Base-by-base conservation (phyloP, 1,140 invertebrate species). In the Leptinotarsa undecemlineata region DNA sequence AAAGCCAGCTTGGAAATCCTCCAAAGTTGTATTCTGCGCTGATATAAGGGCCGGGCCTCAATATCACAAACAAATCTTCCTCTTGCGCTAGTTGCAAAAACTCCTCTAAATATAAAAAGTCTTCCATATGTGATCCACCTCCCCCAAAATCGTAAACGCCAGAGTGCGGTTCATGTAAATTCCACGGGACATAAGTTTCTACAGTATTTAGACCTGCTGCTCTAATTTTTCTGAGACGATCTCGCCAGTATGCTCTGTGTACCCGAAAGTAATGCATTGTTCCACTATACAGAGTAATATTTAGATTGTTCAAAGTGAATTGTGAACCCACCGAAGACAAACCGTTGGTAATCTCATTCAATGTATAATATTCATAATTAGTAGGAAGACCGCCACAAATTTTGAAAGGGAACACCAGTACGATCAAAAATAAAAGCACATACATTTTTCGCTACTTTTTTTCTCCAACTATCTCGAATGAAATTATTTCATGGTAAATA, bases 121-220 rank as follows among this genome's bases (percentile, higher is more conserved):
- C 85, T 74, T 86, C 85, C 48, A 98, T 77, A 85, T 98, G 92
- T 6, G 91, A 89, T 74, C 96, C 92, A 1, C 92, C 95, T 42
- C 87, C 84, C 3, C 97, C 98, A 61, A 89, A 85, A 81, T 90
- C 92, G 66, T 88, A 87, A 57, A 90, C 87, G 1, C 90, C 90
- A 21, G 74, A 74, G 64, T 80, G 61, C 1, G 61, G 92, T 86
- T 99, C 95, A 85, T 99, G 97, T 67, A 91, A 87, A 80, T 94
- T 96, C 97, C 97, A 99, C 82, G 97, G 95, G 0, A 98, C 91
- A 83, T 98, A 98, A 93, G 95, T 96, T 78, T 95, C 92, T 13
- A 99, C 89, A 1, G 96, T 90, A 86, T 98, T 98, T 0, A 98
- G 87, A 15, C 97, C 97, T 68, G 75, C 77, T n/a, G 92, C 91